These are phyloP conservation scores for Callocephalon fimbriatum DNA, from an alignment of 2,113 vertebrate species.

Conservation along the genomic window DNA sequence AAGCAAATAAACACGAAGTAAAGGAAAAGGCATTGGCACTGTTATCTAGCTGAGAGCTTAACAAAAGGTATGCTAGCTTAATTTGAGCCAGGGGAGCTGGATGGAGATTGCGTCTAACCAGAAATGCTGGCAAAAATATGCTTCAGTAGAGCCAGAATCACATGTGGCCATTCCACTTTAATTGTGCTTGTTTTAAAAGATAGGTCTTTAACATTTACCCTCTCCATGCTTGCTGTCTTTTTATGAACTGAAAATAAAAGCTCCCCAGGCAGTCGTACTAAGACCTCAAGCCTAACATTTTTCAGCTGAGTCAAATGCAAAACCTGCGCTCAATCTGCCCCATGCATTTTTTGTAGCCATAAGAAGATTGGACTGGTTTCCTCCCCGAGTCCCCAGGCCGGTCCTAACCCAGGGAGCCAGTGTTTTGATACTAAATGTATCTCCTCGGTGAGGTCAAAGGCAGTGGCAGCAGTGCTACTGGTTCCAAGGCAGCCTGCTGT, in stretches of 20 bases:
- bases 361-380: neutral
- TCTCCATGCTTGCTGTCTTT: constrained; percentile 59
- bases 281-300: constrained; percentile 44
- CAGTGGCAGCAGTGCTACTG: constrained; percentile 44
- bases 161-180: constrained; percentile 66
- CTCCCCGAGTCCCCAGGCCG: neutral
- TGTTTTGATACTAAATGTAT: constrained; percentile 60
- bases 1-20: constrained; percentile 33
- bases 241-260: constrained; percentile 69
- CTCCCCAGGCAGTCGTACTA: constrained; percentile 37
- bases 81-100: constrained; percentile 60
- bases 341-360: neutral
- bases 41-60: neutral
- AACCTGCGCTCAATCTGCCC: constrained; percentile 9
- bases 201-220: constrained; percentile 64
- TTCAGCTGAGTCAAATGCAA: constrained; percentile 57
- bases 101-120: constrained; percentile 51
- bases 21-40: neutral
- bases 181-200: constrained; percentile 69
- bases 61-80: constrained; percentile 56
- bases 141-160: constrained; percentile 58
- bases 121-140: constrained; percentile 62
- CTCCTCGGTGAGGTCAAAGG: constrained; percentile 59
- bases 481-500: constrained; percentile 49
- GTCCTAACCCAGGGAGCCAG: constrained; percentile 15